phyloP scores from a whole-genome alignment of 2,113 vertebrate genomes.

The Natator depressus region DNA sequence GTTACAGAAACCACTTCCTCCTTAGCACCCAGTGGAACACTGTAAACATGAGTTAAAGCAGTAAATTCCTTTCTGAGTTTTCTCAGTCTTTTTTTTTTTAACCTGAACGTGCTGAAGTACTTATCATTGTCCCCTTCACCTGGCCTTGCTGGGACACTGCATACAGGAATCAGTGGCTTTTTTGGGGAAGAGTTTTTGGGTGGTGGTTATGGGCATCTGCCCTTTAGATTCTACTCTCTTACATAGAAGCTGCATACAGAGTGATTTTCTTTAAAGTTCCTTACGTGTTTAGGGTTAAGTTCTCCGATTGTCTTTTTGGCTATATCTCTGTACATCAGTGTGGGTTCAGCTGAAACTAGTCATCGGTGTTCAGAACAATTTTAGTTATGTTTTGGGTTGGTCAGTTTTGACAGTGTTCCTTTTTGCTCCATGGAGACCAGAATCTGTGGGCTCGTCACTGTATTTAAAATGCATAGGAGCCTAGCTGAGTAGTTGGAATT shows the following conservation, averaged over 20 bases:
- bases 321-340: background rate
- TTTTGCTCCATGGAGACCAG: background rate
- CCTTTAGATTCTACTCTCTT: accelerated
- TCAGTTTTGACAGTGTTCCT: background rate
- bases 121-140: accelerated
- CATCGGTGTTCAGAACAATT: background rate
- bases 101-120: background rate
- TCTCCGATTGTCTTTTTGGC: background rate
- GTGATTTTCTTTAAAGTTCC: background rate
- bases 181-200: background rate
- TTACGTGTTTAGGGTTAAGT: constrained; percentile 30
- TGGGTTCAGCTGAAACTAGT: constrained; percentile 15
- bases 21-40: constrained; percentile 74
- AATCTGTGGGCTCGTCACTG: background rate
- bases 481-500: background rate
- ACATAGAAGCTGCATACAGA: background rate
- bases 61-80: background rate
- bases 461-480: background rate
- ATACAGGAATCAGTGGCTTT: background rate
- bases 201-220: background rate
- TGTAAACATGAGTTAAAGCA: constrained; percentile 37
- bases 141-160: accelerated
- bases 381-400: background rate
- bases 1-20: constrained; percentile 84
- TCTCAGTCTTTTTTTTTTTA: background rate